Evolutionary conservation across 2,113 vertebrate genomes (phyloP), one percentile per base, ranked within the genome.

Genomic region (Charina bottae): DNA sequence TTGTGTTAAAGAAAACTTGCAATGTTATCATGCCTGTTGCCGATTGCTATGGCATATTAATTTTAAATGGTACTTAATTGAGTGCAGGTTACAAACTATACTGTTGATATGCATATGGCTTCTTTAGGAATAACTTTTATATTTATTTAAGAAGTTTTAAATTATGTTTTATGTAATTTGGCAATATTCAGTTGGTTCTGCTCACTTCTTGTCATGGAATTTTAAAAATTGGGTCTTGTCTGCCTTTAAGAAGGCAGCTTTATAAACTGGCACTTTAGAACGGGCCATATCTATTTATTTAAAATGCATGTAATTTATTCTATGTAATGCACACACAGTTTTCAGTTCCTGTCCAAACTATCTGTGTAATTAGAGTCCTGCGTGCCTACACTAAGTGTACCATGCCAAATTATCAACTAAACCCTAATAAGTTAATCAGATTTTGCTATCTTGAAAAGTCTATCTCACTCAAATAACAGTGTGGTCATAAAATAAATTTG

Each of bases 71-170:
- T 98, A 98, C 97, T 97, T 96, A 89, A 96, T 97, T 62, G 95
- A 97, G 96, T 97, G 95, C 97, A 94, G 93, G 96, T 97, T 97
- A 96, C 97, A 98, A 95, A 97, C 95, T 96, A 46, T 96, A 96
- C 96, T 97, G 96, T 97, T 96, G 97, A 96, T 96, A 97, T 95
- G 96, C 97, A 96, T 97, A 93, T 92, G 96, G 97, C 98, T 98
- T 98, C 97, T 97, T 97, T 98, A 98, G 97, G 96, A 97, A 93
- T 97, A 98, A 97, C 97, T 97, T 97, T 97, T 98, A 94, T 98
- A 98, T 98, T 98, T 98, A 98, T 98, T 98, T 98, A 98, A 98
- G 96, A 97, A 94, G 94, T 94, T 95, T 98, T 98, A 98, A 98
- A 97, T 98, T 98, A 98, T 98, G 97, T 97, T 96, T 96, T 96